Evolutionary conservation across 1,140 invertebrate genomes (phyloP).

Genomic region (Mactra quadrangularis): DNA sequence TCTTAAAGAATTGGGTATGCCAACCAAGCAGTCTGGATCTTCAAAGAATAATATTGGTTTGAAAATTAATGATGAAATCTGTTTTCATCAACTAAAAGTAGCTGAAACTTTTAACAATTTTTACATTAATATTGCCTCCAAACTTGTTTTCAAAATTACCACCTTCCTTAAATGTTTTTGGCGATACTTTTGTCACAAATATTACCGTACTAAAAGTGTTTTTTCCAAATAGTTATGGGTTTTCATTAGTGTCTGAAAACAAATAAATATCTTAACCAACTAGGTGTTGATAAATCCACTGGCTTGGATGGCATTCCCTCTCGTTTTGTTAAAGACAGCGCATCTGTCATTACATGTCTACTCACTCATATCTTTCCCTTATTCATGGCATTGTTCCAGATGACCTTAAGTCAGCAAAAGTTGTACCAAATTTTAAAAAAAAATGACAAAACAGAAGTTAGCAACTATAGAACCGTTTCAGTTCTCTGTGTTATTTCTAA

Average conservation of each 20-base stretch:
- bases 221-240: constrained; percentile 22
- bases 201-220: background rate
- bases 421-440: constrained; percentile 22
- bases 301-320: constrained; percentile 36
- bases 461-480: constrained; percentile 48
- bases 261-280: constrained; percentile 30
- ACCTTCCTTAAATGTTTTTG: constrained; percentile 5
- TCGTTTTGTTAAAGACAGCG: constrained; percentile 27
- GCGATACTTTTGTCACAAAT: background rate
- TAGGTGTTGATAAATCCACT: constrained; percentile 17
- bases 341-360: background rate
- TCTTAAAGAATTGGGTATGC: constrained; percentile 36
- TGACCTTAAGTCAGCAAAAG: constrained; percentile 32
- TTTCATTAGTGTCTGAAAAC: constrained; percentile 7
- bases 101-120: constrained; percentile 37
- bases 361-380: constrained; percentile 27
- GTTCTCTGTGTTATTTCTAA: constrained; percentile 45
- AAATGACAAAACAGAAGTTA: constrained; percentile 34
- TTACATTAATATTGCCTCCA: constrained; percentile 1
- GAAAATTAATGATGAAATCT: constrained; percentile 37
- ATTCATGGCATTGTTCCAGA: constrained; percentile 36
- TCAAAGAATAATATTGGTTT: constrained; percentile 37
- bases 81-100: constrained; percentile 36
- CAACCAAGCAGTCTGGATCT: constrained; percentile 17
- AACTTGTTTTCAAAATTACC: constrained; percentile 31